phyloP scores from a whole-genome alignment of 2,113 vertebrate species.

The Xiphophorus couchianus region DNA sequence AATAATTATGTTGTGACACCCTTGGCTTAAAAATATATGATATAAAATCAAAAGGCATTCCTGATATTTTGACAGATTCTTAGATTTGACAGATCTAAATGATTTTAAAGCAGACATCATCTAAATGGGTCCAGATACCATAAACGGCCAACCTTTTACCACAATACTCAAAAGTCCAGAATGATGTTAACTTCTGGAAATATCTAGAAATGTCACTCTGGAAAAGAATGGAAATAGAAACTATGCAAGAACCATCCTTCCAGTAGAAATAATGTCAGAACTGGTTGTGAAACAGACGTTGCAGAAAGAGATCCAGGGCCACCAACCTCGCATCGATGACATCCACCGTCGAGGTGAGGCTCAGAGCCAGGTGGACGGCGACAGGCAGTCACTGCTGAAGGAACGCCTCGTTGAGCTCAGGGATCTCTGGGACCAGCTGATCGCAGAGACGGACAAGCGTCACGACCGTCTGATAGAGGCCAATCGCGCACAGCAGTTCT shows the following conservation, averaged over 20 bases:
- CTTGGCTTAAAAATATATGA: not conserved
- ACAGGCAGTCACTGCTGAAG: conserved; percentile 78
- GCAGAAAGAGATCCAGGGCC: conserved; percentile 94
- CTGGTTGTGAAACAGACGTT: conserved; percentile 80
- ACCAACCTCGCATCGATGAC: conserved; percentile 91
- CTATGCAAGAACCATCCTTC: no score
- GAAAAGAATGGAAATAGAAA: not conserved
- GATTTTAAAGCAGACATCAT: no score
- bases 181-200: no score
- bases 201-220: not conserved
- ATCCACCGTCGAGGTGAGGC: conserved; percentile 81
- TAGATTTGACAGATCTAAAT: no score
- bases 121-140: no score
- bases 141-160: no score
- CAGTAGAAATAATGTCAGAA: not conserved
- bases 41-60: not conserved
- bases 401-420: conserved; percentile 82
- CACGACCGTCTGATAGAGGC: conserved; percentile 83
- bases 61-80: no score
- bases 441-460: conserved; percentile 83
- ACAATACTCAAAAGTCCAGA: no score
- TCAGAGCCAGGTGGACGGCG: conserved; percentile 71
- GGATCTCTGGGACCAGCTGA: conserved; percentile 86
- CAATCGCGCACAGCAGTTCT: conserved; percentile 91
- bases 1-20: not conserved